phyloP scores from a whole-genome alignment of 2,888 invertebrate species.

The Prenolepis imparis region DNA sequence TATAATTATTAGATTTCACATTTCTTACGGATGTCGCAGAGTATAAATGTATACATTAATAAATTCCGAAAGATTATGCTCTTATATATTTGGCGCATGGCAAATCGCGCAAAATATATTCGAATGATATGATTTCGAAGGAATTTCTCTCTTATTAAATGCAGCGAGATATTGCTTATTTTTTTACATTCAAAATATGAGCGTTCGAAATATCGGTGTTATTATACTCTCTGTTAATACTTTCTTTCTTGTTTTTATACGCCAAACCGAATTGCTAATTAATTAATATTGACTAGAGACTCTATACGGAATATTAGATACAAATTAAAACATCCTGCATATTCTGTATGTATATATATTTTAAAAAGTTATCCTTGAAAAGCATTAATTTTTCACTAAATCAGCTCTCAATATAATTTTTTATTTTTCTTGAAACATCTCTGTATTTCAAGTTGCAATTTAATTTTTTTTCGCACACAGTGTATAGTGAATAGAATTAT shows the following conservation, averaged over 20 bases:
- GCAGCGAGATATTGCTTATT: constrained; percentile 51
- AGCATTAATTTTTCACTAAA: constrained; percentile 17
- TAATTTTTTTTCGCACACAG: background rate
- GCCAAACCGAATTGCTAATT: constrained; percentile 21
- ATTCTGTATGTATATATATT: background rate
- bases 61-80: constrained; percentile 17
- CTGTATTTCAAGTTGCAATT: background rate
- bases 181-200: constrained; percentile 32
- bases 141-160: constrained; percentile 31
- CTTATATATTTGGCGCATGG: background rate
- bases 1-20: background rate
- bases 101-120: constrained; percentile 16
- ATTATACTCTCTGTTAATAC: constrained; percentile 36
- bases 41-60: constrained; percentile 4
- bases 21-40: background rate
- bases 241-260: constrained; percentile 42
- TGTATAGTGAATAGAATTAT: background rate
- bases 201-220: constrained; percentile 11
- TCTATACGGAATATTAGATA: constrained; percentile 6
- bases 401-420: constrained; percentile 1
- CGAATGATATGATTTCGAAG: background rate
- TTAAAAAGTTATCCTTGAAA: background rate
- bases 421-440: background rate
- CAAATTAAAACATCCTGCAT: constrained; percentile 24
- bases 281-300: constrained; percentile 33